A percentile compares a stretch with the other conserved stretches of the same genome.
These are phyloP conservation scores for Lophotriccus pileatus DNA, from an alignment of 2,797 vertebrate genomes.

Conservation along the genomic window DNA sequence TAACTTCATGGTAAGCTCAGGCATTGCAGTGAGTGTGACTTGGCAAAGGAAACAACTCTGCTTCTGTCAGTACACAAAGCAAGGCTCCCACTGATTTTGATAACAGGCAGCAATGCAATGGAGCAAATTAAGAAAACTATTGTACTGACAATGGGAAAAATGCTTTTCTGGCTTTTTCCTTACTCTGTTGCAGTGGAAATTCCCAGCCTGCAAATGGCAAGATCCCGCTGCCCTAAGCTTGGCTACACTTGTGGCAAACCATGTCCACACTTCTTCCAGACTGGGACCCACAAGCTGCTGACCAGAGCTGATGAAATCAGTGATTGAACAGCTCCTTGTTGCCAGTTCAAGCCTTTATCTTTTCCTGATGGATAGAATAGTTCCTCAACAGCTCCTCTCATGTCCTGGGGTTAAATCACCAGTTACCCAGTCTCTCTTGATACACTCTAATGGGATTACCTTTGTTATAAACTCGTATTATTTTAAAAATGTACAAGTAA, in stretches of 20 bases:
- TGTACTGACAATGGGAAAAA: not conserved
- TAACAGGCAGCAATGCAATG: not conserved
- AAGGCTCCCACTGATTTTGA: not conserved
- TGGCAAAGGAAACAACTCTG: not conserved
- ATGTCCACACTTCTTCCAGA: not conserved
- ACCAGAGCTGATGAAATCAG: not conserved
- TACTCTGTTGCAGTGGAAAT: not conserved
- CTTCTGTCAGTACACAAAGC: not conserved
- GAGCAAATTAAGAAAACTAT: not conserved
- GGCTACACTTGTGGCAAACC: not conserved
- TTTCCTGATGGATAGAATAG: not conserved
- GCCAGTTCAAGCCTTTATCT: not conserved
- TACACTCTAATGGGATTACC: not conserved
- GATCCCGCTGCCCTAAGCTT: not conserved
- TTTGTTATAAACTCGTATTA: not conserved
- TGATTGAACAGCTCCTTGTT: rapidly evolving
- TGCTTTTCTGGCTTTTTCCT: not conserved
- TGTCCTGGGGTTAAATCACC: not conserved
- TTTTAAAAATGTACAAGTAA: not conserved
- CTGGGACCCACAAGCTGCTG: not conserved
- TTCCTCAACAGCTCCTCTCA: not conserved
- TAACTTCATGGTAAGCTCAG: not conserved
- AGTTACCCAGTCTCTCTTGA: not conserved
- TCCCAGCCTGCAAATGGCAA: not conserved
- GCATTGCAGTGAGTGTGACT: not conserved